phyloP scores from a whole-genome alignment of 2,888 invertebrate genomes.

The Pteria penguin region DNA sequence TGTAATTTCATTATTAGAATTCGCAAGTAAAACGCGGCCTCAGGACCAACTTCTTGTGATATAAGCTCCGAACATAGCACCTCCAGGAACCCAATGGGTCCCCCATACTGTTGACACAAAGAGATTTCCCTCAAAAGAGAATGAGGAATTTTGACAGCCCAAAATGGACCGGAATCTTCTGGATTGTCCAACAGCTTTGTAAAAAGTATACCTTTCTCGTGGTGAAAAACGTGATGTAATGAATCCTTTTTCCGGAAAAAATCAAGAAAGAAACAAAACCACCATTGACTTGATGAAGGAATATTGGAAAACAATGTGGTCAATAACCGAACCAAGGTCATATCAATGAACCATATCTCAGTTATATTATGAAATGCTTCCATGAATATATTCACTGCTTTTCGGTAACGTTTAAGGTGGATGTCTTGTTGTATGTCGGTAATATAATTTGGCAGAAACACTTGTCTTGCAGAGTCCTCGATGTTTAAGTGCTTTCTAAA shows the following conservation, averaged over 20 bases:
- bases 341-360: neutral
- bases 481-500: neutral
- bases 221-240: neutral
- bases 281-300: conserved; percentile 10
- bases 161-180: neutral
- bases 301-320: neutral
- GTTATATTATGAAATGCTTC: conserved; percentile 8
- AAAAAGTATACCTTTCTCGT: neutral
- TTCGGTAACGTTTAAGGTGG: neutral
- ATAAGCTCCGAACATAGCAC: neutral
- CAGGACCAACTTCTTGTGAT: neutral
- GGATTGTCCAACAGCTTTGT: neutral
- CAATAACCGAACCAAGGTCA: neutral
- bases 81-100: neutral
- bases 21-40: neutral
- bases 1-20: neutral
- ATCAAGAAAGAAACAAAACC: conserved; percentile 35
- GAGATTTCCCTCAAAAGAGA: neutral
- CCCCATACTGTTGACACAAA: neutral
- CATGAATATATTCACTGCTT: neutral
- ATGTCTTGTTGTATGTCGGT: neutral
- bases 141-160: neutral
- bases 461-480: conserved; percentile 15
- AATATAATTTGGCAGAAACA: conserved; percentile 19
- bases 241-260: neutral